phyloP scores from a whole-genome alignment of 2,888 invertebrate genomes.

The Ypsolopha sequella region DNA sequence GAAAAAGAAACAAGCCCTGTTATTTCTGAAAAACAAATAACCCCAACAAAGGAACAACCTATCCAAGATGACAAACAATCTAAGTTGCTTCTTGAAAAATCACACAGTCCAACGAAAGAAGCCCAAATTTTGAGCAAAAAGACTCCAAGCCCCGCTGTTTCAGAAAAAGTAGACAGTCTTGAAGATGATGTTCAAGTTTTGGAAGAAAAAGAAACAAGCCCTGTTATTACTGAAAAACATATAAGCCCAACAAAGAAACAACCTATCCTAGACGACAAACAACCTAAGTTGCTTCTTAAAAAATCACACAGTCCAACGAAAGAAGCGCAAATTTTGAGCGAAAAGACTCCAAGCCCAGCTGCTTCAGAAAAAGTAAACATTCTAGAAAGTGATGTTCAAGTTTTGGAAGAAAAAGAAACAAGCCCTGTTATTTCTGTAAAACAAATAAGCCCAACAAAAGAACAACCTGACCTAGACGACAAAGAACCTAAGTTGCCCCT shows the following conservation, averaged over 20 bases:
- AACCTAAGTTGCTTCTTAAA: neutral
- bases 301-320: conserved; percentile 4
- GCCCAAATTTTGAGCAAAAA: neutral
- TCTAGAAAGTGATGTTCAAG: too few species aligned
- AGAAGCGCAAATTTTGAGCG: too few species aligned
- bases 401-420: neutral
- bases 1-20: too few species aligned
- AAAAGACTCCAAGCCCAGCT: neutral
- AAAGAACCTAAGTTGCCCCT: too few species aligned
- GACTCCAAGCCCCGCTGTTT: neutral
- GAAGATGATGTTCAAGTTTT: too few species aligned
- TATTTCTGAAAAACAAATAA: too few species aligned
- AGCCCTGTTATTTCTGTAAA: neutral
- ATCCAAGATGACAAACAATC: conserved; percentile 7
- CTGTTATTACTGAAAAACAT: neutral
- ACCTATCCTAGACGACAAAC: conserved; percentile 9
- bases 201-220: neutral
- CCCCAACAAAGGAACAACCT: neutral
- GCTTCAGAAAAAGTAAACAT: neutral
- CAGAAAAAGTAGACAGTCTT: neutral
- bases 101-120: conserved; percentile 1
- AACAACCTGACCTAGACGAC: too few species aligned
- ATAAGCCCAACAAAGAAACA: neutral
- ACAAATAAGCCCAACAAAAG: neutral
- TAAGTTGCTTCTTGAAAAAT: neutral